phyloP scores from a whole-genome alignment of 1,140 invertebrate genomes.

The Papilio dardanus region DNA sequence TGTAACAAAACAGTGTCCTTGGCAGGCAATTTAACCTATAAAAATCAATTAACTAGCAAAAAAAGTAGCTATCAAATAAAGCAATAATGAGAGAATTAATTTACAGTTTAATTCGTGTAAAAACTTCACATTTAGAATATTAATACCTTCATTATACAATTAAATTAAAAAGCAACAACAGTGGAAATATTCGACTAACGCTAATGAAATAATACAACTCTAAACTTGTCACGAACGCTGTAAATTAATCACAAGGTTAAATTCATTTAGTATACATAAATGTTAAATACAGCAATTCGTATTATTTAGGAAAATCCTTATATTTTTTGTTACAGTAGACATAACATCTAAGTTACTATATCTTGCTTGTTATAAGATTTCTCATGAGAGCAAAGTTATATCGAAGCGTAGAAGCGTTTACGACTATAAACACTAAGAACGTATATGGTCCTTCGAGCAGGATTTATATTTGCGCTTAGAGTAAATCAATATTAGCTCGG shows the following conservation, averaged over 20 bases:
- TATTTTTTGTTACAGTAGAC: no score
- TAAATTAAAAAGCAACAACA: neutral
- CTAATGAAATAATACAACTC: neutral
- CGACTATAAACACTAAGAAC: neutral
- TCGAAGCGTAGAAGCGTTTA: neutral
- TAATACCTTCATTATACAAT: neutral
- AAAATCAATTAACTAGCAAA: neutral
- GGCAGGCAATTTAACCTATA: neutral
- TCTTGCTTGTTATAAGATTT: neutral
- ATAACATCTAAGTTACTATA: neutral
- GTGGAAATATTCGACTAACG: neutral
- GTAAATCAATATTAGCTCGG: neutral
- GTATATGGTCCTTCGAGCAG: neutral
- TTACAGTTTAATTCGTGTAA: neutral
- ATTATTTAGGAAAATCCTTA: neutral
- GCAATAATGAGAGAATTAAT: no score
- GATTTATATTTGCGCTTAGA: neutral
- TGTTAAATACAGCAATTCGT: neutral
- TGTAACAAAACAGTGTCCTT: neutral
- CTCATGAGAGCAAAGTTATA: neutral
- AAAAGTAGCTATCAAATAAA: neutral
- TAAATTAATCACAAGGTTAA: neutral
- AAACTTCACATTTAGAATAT: neutral
- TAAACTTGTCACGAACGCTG: neutral
- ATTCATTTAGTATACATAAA: conserved; percentile 4